Evolutionary conservation across 2,113 vertebrate species (phyloP).

Genomic region (Charadrius vociferus): DNA sequence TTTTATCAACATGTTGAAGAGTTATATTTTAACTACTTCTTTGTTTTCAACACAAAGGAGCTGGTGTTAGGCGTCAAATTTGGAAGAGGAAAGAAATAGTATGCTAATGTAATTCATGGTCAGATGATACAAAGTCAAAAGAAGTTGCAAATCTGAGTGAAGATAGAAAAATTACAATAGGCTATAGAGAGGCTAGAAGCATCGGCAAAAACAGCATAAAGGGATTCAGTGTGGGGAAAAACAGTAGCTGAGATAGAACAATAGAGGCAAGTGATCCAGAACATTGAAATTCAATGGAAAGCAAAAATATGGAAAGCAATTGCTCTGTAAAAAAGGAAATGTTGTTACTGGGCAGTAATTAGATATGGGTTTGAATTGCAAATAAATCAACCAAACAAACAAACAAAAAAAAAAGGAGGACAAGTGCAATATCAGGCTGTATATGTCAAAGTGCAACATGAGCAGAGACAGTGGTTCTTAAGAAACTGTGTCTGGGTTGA

Average conservation of each 20-base stretch:
- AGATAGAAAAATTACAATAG: conserved; percentile 59
- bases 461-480: background rate
- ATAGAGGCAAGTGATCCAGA: conserved; percentile 64
- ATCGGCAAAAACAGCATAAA: conserved; percentile 22
- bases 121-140: conserved; percentile 60
- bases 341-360: conserved; percentile 61
- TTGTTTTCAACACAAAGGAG: conserved; percentile 47
- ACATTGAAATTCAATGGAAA: conserved; percentile 65
- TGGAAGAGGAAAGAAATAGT: conserved; percentile 41
- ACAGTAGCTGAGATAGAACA: conserved; percentile 53
- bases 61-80: conserved; percentile 26
- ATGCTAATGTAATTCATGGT: conserved; percentile 61
- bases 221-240: conserved; percentile 47
- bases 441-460: background rate
- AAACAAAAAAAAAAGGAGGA: background rate
- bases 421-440: background rate
- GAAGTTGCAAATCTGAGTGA: conserved; percentile 57
- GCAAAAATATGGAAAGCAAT: conserved; percentile 64
- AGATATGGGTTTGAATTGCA: conserved; percentile 60
- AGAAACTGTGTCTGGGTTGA: background rate
- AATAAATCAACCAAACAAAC: conserved; percentile 29
- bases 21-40: conserved; percentile 33
- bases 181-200: conserved; percentile 22
- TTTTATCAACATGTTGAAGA: background rate
- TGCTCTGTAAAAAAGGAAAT: conserved; percentile 51